These are phyloP conservation scores for Euwallacea similis DNA, from an alignment of 1,140 invertebrate genomes.

Conservation along the genomic window DNA sequence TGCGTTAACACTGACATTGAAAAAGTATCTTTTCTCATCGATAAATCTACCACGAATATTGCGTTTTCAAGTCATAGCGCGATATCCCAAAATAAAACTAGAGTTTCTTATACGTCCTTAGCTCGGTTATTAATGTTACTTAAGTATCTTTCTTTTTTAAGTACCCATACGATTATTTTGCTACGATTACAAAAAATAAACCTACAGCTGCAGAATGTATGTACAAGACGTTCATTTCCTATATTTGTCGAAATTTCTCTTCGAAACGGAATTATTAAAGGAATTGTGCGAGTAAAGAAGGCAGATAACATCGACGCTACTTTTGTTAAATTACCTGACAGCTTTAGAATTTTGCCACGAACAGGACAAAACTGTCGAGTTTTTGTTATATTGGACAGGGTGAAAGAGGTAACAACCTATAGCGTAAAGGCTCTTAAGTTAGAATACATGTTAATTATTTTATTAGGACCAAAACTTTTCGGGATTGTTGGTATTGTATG, in stretches of 20 bases:
- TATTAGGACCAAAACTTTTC: constrained; percentile 8
- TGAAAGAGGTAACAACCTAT: constrained; percentile 21
- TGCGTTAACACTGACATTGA: constrained; percentile 32
- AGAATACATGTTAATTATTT: constrained; percentile 21
- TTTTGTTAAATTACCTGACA: neutral
- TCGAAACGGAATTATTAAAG: constrained; percentile 3
- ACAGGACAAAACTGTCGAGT: constrained; percentile 15
- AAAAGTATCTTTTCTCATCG: constrained; percentile 15
- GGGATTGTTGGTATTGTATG: no score
- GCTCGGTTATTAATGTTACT: constrained; percentile 23
- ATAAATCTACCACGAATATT: constrained; percentile 35
- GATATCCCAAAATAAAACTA: constrained; percentile 38
- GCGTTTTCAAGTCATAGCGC: constrained; percentile 24
- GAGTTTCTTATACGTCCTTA: constrained; percentile 20
- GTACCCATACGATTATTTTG: constrained; percentile 35
- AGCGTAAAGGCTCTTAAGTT: constrained; percentile 30
- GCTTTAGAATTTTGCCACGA: neutral
- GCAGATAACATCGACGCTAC: constrained; percentile 33
- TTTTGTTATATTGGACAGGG: constrained; percentile 13
- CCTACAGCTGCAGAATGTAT: constrained; percentile 37
- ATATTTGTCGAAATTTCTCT: neutral
- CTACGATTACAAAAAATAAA: constrained; percentile 36
- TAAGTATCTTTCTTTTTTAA: constrained; percentile 25
- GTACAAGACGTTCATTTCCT: constrained; percentile 26
- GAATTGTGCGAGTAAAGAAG: constrained; percentile 38